phyloP scores from a whole-genome alignment of 2,888 invertebrate genomes.

The Punctoribates punctum region DNA sequence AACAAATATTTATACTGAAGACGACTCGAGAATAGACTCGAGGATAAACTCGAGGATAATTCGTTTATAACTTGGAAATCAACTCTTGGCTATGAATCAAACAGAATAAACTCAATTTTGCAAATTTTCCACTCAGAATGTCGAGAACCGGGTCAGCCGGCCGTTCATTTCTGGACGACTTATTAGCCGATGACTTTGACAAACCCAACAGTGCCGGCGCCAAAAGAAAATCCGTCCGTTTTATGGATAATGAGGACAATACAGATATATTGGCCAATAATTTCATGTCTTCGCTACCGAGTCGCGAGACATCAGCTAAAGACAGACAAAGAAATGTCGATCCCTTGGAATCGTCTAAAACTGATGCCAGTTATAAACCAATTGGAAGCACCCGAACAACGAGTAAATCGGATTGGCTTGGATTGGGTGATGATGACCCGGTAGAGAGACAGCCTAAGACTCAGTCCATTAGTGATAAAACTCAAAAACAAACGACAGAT shows the following conservation, averaged over 20 bases:
- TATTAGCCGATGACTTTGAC: constrained; percentile 13
- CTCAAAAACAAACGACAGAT: background rate
- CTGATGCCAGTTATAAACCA: background rate
- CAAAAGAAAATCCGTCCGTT: constrained; percentile 41
- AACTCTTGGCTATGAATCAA: no score
- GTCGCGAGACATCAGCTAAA: background rate
- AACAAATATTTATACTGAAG: background rate
- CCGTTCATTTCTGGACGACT: constrained; percentile 41
- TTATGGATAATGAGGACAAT: constrained; percentile 34
- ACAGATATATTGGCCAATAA: background rate
- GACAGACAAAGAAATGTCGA: constrained; percentile 2
- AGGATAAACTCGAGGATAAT: no score
- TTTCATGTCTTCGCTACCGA: background rate
- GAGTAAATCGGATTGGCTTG: constrained; percentile 40
- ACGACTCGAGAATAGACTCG: background rate
- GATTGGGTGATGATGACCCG: constrained; percentile 13
- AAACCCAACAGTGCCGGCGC: background rate
- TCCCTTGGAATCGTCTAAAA: background rate
- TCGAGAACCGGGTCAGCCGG: constrained; percentile 19
- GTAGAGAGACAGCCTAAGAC: background rate
- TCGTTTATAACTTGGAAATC: no score
- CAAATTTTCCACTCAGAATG: background rate
- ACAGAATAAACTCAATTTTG: no score
- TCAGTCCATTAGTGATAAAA: background rate
- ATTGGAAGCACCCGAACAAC: background rate